Conservation (phyloP, 2,113 vertebrate genomes). For the Dasypus novemcinctus region DNA sequence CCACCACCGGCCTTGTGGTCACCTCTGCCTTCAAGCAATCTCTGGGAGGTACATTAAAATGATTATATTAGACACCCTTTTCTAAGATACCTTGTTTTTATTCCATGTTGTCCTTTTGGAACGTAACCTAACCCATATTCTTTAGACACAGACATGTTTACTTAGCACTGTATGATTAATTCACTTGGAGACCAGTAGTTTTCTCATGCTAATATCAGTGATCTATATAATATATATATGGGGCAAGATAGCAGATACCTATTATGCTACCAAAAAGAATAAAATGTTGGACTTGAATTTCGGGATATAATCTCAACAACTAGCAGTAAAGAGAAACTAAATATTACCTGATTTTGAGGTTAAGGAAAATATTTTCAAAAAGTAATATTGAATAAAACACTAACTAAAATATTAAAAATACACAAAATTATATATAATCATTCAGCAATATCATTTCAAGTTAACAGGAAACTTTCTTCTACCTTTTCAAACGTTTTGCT, state of each 20-base stretch:
- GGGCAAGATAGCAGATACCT: not conserved
- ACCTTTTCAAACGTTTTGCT: conserved; percentile 42
- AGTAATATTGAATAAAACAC: conserved; percentile 50
- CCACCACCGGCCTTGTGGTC: conserved; percentile 83
- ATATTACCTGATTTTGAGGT: conserved; percentile 42
- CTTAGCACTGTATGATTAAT: conserved; percentile 83
- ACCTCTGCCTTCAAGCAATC: conserved; percentile 87
- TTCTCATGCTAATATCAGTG: conserved; percentile 74
- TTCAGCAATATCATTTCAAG: conserved; percentile 47
- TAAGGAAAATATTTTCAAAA: conserved; percentile 63
- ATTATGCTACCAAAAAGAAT: conserved; percentile 21
- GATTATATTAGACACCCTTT: conserved; percentile 84
- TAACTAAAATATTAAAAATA: conserved; percentile 27
- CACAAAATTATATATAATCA: conserved; percentile 7
- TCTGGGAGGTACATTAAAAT: conserved; percentile 87
- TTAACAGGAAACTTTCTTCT: conserved; percentile 17
- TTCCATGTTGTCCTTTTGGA: conserved; percentile 82
- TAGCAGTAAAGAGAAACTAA: conserved; percentile 62
- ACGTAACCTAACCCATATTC: conserved; percentile 82
- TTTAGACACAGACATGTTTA: conserved; percentile 79
- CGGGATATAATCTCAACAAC: conserved; percentile 61
- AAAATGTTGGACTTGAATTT: conserved; percentile 62
- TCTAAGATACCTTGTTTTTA: conserved; percentile 84
- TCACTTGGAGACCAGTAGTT: conserved; percentile 72
- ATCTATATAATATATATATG: conserved; percentile 27